Conservation (phyloP, 2,888 invertebrate species). For the Melipona bicolor region DNA sequence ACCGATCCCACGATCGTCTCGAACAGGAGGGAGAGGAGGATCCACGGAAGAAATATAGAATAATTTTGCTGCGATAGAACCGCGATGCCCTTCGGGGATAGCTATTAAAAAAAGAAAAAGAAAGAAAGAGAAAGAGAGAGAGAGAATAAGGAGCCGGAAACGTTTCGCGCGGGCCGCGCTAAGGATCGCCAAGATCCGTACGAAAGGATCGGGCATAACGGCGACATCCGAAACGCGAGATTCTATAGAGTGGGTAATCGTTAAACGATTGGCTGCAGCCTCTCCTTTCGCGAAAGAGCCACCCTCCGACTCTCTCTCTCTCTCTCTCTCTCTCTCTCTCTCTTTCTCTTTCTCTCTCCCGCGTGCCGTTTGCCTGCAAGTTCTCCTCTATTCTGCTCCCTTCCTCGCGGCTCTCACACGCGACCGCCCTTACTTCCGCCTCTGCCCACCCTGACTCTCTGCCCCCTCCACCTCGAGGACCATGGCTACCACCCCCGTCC, state of each 20-base stretch:
- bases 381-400: slow-evolving; percentile 77
- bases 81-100: not conserved
- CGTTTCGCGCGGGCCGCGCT: slow-evolving; percentile 43
- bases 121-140: no score
- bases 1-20: not conserved
- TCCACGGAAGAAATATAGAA: slow-evolving; percentile 27
- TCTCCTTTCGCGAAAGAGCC: slow-evolving; percentile 40
- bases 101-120: slow-evolving; percentile 2
- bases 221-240: slow-evolving; percentile 78
- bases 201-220: slow-evolving; percentile 77
- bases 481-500: slow-evolving; percentile 4
- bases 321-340: not conserved
- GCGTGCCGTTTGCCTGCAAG: slow-evolving; percentile 46
- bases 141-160: slow-evolving; percentile 18
- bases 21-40: not conserved
- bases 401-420: slow-evolving; percentile 65
- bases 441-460: slow-evolving; percentile 44
- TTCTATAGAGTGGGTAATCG: slow-evolving; percentile 83
- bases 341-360: not conserved
- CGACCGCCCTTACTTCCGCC: slow-evolving; percentile 73
- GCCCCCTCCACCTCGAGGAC: slow-evolving; percentile 46
- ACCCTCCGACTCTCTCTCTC: slow-evolving; percentile 30
- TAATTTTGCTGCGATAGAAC: slow-evolving; percentile 29
- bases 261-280: slow-evolving; percentile 82
- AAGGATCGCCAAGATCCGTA: slow-evolving; percentile 55